These are phyloP conservation scores for Candidula unifasciata DNA, from an alignment of 2,888 invertebrate genomes.

Conservation along the genomic window DNA sequence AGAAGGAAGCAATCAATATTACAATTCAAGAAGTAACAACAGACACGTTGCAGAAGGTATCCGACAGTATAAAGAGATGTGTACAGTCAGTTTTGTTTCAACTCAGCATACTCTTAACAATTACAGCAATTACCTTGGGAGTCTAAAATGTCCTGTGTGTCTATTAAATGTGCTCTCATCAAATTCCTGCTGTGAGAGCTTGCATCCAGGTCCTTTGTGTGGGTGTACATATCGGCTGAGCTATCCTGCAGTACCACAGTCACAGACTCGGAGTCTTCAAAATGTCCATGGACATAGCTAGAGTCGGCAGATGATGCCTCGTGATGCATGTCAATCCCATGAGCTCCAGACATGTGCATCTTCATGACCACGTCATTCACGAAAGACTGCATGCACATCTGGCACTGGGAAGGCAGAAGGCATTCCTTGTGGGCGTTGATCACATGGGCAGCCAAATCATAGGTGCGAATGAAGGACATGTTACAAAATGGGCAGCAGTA, in stretches of 20 bases:
- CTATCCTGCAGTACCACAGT: constrained; percentile 37
- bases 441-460: constrained; percentile 49
- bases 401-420: constrained; percentile 43
- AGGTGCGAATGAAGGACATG: constrained; percentile 41
- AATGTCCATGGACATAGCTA: constrained; percentile 20
- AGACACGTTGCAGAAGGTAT: too few relatives aligned
- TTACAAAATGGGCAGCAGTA: constrained; percentile 50
- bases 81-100: too few relatives aligned
- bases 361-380: constrained; percentile 41
- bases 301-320: not conserved
- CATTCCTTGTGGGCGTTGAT: constrained; percentile 42
- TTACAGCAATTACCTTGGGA: constrained; percentile 29
- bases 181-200: not conserved
- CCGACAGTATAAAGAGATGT: too few relatives aligned
- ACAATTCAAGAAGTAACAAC: too few relatives aligned
- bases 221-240: constrained; percentile 24
- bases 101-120: too few relatives aligned
- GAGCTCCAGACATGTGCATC: constrained; percentile 47
- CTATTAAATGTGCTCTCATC: constrained; percentile 12
- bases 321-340: constrained; percentile 29
- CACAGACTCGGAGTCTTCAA: constrained; percentile 33
- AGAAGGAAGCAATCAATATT: too few relatives aligned
- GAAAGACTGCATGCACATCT: constrained; percentile 48
- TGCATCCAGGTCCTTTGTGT: not conserved
- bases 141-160: constrained; percentile 40